These are phyloP conservation scores for Coptodon rendalli DNA, from an alignment of 2,113 vertebrate genomes.

Conservation along the genomic window DNA sequence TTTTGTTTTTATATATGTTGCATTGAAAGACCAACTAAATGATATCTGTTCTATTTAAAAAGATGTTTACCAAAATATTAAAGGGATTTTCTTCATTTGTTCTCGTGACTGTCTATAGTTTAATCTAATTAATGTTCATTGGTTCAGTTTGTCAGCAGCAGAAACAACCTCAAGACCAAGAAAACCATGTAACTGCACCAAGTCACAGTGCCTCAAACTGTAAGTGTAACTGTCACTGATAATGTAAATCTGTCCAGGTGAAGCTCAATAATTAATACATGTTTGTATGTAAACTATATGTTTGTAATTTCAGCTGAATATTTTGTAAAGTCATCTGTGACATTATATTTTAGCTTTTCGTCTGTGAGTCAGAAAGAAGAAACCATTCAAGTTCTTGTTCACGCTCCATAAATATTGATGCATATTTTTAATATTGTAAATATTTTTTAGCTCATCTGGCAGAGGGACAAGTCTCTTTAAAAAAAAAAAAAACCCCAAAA, in stretches of 20 bases:
- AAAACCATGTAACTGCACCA: slow-evolving; percentile 99
- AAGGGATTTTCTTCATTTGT: neutral
- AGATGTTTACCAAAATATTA: neutral
- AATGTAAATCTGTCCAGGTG: neutral
- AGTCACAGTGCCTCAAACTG: slow-evolving; percentile 96
- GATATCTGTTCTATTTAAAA: neutral
- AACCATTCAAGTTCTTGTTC: neutral
- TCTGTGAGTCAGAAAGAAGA: neutral
- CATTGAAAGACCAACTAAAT: neutral
- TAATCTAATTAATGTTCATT: neutral
- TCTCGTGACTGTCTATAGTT: neutral
- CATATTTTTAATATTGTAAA: neutral
- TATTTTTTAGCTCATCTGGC: neutral
- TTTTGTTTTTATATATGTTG: neutral
- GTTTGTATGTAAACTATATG: neutral
- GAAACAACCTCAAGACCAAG: slow-evolving; percentile 89
- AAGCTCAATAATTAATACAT: neutral
- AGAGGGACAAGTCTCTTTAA: neutral
- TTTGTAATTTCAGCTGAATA: neutral
- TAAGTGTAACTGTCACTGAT: slow-evolving; percentile 68
- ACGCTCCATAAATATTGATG: neutral
- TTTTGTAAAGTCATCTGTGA: neutral
- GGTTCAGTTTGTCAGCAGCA: slow-evolving; percentile 74
- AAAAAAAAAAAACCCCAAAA: neutral
- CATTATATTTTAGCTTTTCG: neutral